Evolutionary conservation across 2,113 vertebrate species (phyloP).

Genomic region (Crotalus helleri): DNA sequence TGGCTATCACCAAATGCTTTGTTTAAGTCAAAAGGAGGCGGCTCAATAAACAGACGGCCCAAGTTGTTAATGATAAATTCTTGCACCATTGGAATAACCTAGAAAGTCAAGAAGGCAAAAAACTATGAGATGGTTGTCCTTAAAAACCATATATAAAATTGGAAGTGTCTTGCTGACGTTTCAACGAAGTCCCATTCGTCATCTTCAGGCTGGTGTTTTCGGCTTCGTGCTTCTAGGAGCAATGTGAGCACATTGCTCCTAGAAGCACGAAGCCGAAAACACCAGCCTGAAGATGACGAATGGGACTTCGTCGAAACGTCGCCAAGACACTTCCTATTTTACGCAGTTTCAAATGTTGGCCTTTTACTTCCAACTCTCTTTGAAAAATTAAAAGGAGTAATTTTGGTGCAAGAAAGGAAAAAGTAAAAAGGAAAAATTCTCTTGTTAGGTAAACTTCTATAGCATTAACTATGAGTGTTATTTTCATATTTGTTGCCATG

Average conservation of each 20-base stretch:
- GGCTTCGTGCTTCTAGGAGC: no score
- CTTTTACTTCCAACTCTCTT: not conserved
- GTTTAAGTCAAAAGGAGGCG: slow-evolving; percentile 84
- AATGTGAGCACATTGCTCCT: no score
- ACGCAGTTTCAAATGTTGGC: not conserved
- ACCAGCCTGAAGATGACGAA: no score
- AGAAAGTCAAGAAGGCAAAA: not conserved
- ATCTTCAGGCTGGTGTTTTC: no score
- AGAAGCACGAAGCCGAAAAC: no score
- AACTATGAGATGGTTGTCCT: not conserved
- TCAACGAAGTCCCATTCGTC: no score
- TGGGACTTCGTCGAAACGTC: no score
- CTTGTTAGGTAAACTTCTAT: not conserved
- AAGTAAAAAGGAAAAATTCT: not conserved
- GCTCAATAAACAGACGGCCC: slow-evolving; percentile 81
- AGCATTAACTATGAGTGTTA: not conserved
- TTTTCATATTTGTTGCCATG: not conserved
- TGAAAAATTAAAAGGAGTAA: not conserved
- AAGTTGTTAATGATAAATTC: slow-evolving; percentile 77
- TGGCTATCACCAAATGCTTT: slow-evolving; percentile 83
- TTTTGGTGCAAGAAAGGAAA: not conserved
- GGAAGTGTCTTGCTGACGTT: no score
- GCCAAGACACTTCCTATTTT: no score
- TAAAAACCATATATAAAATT: not conserved
- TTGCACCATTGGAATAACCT: slow-evolving; percentile 84